Evolutionary conservation across 2,797 vertebrate species (phyloP).

Genomic region (Platalea minor): DNA sequence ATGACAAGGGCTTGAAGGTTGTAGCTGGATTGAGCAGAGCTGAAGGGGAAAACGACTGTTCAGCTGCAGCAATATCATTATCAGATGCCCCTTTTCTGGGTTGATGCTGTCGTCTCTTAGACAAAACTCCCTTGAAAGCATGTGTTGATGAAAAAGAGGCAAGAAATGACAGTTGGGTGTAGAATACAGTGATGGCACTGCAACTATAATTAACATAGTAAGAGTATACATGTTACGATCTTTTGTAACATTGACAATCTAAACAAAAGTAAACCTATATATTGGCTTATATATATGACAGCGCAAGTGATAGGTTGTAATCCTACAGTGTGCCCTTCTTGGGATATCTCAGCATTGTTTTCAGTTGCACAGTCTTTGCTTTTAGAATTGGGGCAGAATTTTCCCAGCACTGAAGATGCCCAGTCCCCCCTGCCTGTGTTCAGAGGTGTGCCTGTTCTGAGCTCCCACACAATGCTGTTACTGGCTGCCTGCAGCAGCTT

Average conservation of each 20-base stretch:
- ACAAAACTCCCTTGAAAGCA: not conserved
- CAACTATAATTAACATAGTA: not conserved
- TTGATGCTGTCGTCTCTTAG: not conserved
- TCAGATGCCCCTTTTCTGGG: not conserved
- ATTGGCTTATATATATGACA: not conserved
- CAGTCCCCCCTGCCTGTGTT: not conserved
- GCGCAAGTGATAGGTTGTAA: not conserved
- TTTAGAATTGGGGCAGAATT: not conserved
- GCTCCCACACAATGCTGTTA: accelerated
- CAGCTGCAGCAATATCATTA: not conserved
- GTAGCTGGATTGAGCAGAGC: not conserved
- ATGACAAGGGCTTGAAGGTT: not conserved
- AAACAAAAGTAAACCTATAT: not conserved
- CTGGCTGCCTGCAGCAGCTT: not conserved
- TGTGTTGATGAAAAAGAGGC: not conserved
- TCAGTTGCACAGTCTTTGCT: not conserved
- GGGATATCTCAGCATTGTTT: not conserved
- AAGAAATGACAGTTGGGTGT: not conserved
- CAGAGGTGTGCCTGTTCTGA: not conserved
- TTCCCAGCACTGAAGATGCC: not conserved
- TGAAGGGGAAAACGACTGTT: not conserved
- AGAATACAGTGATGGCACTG: not conserved
- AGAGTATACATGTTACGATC: not conserved
- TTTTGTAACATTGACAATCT: not conserved
- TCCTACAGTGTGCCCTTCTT: not conserved